Evolutionary conservation across 2,888 invertebrate species (phyloP), one percentile per base, ranked within the genome.

Genomic region (Melipona beecheii): DNA sequence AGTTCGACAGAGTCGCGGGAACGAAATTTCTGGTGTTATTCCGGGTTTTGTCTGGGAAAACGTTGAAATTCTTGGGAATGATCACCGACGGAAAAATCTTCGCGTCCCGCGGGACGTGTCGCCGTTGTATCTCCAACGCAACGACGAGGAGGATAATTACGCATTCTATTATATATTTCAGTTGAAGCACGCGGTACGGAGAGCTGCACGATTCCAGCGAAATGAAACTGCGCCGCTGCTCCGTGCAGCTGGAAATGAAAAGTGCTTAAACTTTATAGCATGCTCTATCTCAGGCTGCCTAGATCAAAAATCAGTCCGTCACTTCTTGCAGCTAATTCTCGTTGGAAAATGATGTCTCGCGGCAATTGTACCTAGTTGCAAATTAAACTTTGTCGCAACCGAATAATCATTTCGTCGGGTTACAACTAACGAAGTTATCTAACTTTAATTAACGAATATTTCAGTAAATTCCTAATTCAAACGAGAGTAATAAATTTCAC

Each of bases 221-320:
- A 84, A 83, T 79, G 78, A 78, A 76, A 84, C 65, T 68, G 58
- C 65, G 19, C 68, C 36, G 52, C 71, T 72, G 31, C 49, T 52
- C 65, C 52, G 43, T 52, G 70, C 66, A 71, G 64, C 81, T 56
- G 62, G 72, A 58, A 83, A 84, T 83, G 83, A 75, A 83, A 78
- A 78, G 83, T 75, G 73, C 75, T 82, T 75, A 83, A 81, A 76
- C 73, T 81, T 83, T 76, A 81, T 27, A 24, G 15, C 68, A 15
- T n/a, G 54, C 27, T 62, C 75, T 75, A 56, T 79, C 62, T 43
- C 43, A 43, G 2, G 15, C 52, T 15, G 17, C n/a, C 62, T 24
- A 76, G 64, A 69, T 69, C 62, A 62, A 62, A 62, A 69, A 69
- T 76, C 79, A 31, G 36, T 11, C 2, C n/a, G 52, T 60, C 58